Evolutionary conservation across 1,140 invertebrate species (phyloP), one percentile per base, ranked within the genome.

Genomic region (Antheraea pernyi): DNA sequence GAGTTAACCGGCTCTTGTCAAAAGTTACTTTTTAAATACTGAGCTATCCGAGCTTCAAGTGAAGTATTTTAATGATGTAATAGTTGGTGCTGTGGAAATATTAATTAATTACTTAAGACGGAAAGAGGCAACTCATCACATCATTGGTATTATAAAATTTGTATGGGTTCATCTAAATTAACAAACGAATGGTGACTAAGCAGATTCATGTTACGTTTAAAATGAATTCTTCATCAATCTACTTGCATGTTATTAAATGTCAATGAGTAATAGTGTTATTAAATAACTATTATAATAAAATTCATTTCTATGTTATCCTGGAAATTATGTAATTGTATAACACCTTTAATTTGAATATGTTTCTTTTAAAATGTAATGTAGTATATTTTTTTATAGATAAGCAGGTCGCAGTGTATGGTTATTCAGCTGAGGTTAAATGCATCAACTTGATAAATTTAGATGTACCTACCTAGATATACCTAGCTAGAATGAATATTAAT

Each of bases 91-190:
- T 59, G 42, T 76, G 58, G 75, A 79, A 84, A 79, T 77, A 78
- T 83, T 82, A 90, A 88, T 88, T 90, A 90, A 90, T 88, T 80
- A 79, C 82, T 83, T 78, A 72, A 70, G 77, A 78, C 81, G 72
- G 75, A 72, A 77, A 72, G 80, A 87, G 73, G 82, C 82, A 86
- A 88, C 78, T 90, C 85, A 87, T 74, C 74, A 64, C 69, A 66
- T 88, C 82, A 86, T 89, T 89, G 87, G 81, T 74, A 67, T 46
- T 69, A 71, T 66, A 53, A 11, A 53, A 53, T 53, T 53, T 61
- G 74, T 71, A 70, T 68, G 79, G 60, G 68, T 67, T 71, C 19
- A 53, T 48, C 68, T 75, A 74, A 72, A 73, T 74, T 78, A 83
- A 85, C 77, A 81, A 84, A 85, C 77, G 73, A 36, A 76, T 64